Evolutionary conservation across 1,140 invertebrate genomes (phyloP).

Genomic region (Eriocheir sinensis): DNA sequence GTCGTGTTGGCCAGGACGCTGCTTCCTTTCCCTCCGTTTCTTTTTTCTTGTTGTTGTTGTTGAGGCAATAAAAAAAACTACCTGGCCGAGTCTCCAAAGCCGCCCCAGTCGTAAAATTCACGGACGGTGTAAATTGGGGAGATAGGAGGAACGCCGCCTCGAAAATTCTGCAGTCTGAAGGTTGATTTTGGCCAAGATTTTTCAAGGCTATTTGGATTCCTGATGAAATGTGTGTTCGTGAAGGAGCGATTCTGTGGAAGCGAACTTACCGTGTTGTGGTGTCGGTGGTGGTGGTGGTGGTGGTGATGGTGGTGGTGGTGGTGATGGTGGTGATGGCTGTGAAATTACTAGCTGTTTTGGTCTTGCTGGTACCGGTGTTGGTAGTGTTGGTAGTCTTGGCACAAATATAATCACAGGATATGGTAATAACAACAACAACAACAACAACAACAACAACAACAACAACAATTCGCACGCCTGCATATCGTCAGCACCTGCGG

Average conservation of each 20-base stretch:
- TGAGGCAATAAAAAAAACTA: constrained; percentile 9
- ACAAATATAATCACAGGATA: neutral
- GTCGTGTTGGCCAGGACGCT: neutral
- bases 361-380: neutral
- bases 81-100: neutral
- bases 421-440: neutral
- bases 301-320: neutral
- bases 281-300: neutral
- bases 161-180: constrained; percentile 23
- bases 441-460: neutral
- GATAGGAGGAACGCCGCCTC: neutral
- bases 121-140: constrained; percentile 11
- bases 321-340: no score
- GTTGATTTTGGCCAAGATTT: constrained; percentile 3
- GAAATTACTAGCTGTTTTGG: no score
- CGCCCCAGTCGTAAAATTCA: neutral
- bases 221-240: constrained; percentile 3
- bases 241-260: neutral
- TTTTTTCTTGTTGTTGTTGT: neutral
- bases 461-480: neutral
- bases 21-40: neutral
- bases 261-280: neutral
- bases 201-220: neutral
- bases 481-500: neutral
- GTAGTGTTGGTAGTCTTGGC: no score